Evolutionary conservation across 2,113 vertebrate genomes (phyloP).

Genomic region (Aleadryas rufinucha): DNA sequence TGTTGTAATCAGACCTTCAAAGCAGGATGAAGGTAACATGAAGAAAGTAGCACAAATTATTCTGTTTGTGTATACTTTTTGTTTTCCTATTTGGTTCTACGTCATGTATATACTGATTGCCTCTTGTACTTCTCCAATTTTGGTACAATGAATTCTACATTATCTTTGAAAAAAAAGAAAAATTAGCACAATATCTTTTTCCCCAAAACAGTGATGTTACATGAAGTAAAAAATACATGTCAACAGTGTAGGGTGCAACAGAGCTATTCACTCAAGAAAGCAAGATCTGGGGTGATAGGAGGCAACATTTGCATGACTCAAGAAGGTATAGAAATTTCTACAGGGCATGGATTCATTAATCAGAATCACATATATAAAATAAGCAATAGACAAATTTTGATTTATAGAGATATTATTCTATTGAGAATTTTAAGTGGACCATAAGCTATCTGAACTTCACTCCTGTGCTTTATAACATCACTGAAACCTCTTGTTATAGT

Average conservation of each 20-base stretch:
- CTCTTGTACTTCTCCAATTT: neutral
- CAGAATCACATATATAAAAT: constrained; percentile 14
- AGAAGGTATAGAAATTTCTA: neutral
- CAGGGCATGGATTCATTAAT: constrained; percentile 12
- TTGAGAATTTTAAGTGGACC: neutral
- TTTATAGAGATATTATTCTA: neutral
- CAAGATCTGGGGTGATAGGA: neutral
- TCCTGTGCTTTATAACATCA: neutral
- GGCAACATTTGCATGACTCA: neutral
- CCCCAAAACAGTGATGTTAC: neutral
- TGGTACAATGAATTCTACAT: neutral
- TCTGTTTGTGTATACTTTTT: neutral
- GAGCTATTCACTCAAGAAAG: neutral
- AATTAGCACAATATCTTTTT: neutral
- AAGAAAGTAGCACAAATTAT: neutral
- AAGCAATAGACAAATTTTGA: neutral
- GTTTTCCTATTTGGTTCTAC: neutral
- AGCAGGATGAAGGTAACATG: neutral
- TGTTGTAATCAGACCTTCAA: neutral
- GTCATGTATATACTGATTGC: neutral
- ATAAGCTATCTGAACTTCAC: neutral
- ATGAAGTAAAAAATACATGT: neutral
- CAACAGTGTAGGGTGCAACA: neutral
- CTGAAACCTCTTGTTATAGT: neutral
- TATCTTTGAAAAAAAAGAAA: neutral